A percentile compares a stretch with the other conserved stretches of the same genome.
Evolutionary conservation across 2,888 invertebrate genomes (phyloP).

Genomic region (Drosophila yooni): DNA sequence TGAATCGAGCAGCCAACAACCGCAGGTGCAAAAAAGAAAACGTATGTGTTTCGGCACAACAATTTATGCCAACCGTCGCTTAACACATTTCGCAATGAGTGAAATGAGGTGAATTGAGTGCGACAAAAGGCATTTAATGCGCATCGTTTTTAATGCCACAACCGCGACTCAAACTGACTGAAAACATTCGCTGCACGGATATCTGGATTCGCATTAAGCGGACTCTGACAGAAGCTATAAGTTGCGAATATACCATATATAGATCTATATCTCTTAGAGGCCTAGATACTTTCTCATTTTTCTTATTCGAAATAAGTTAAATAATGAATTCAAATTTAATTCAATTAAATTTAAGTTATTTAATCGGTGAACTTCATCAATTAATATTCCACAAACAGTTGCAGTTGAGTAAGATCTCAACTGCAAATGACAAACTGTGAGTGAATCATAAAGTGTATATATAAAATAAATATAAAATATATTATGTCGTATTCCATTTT

Average conservation of each 20-base stretch:
- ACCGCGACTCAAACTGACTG: constrained; percentile 6
- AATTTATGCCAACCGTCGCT: constrained; percentile 46
- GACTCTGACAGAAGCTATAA: accelerated
- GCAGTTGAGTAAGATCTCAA: neutral
- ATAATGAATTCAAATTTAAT: too few species aligned
- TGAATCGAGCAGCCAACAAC: constrained; percentile 47
- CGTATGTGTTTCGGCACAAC: constrained; percentile 35
- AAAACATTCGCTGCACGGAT: constrained; percentile 1
- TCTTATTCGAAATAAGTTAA: neutral
- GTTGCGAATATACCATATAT: neutral
- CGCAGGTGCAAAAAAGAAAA: constrained; percentile 19
- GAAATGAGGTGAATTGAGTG: constrained; percentile 4
- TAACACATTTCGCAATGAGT: constrained; percentile 41
- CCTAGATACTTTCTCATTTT: neutral
- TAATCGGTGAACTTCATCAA: neutral
- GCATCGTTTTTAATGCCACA: constrained; percentile 32
- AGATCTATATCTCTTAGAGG: neutral
- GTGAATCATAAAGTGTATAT: too few species aligned
- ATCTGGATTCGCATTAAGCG: neutral
- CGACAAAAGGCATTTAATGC: constrained; percentile 3
- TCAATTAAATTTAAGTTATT: neutral
- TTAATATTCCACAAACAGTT: neutral
- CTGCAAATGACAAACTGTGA: neutral
- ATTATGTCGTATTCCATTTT: neutral
- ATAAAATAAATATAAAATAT: neutral